Base-by-base conservation (phyloP, 2,888 invertebrate species). In the Andrena camellia region DNA sequence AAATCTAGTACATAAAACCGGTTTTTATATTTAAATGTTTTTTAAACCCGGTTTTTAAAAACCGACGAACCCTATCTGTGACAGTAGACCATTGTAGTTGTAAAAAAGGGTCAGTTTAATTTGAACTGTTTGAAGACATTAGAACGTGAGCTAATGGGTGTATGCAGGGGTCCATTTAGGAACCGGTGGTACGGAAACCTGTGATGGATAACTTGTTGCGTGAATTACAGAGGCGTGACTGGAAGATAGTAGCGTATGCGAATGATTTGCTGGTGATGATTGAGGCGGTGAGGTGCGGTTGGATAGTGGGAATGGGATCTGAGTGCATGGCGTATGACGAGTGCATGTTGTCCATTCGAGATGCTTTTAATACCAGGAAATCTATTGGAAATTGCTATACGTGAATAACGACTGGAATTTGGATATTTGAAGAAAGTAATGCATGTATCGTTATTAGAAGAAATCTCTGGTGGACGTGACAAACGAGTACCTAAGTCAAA, bases 181-280 rank as follows among this genome's bases (percentile, higher is more conserved):
- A 17, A 23, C 0, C 54, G 17, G 54, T 57, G 68, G n/a, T 20
- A 35, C 17, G 33, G 68, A 68, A 33, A 52, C 13, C 23, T 54
- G 17, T 68, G 68, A 62, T 71, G 60, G 60, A 71, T 62, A 62
- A 71, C 35, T 62, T 31, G 59, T 60, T 23, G 62, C 71, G 7
- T 48, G 42, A 74, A 68, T 68, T 42, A 31, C 20, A 48, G 69
- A 74, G 57, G 57, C 42, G 48, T 68, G 68, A 68, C 57, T 35
- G 33, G 42, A 64, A 64, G 60, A 48, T 60, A 71, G 60, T 50
- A 33, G 62, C 42, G 60, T 59, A 71, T 71, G 71, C 31, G 13
- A 42, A 59, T 59, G 23, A 68, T n/a, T 59, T n/a, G 74, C 57
- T 68, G 20, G 23, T 17, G 70, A 74, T 33, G 33, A 33, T 48